Evolutionary conservation across 2,888 invertebrate genomes (phyloP), one percentile per base, ranked within the genome.

Genomic region (Drosophila ochracea): DNA sequence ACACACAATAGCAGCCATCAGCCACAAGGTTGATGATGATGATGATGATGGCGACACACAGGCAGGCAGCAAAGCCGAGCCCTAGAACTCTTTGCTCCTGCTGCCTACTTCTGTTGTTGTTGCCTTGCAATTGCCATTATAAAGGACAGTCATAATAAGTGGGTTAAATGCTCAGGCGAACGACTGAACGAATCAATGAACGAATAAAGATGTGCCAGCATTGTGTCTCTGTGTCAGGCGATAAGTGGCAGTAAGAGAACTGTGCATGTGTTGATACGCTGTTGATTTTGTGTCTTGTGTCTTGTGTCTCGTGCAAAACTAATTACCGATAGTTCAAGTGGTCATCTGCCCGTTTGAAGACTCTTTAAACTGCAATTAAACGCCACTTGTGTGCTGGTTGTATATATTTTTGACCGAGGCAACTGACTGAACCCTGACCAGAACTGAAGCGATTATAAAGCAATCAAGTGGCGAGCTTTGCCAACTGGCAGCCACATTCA

Each of bases 91-190:
- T 37, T 43, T 47, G 43, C 30, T 47, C 33, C 37, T 61, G 33
- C 50, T 53, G 25, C 55, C 37, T 58, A 37, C 53, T 39, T 33
- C 43, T 39, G 53, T 21, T 41, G 62, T 16, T 52, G 55, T 21
- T 49, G 53, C 49, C 66, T 58, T 68, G 74, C 76, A 77, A 83
- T 85, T 89, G 84, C 81, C 73, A 79, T 81, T 85, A 85, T 85
- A 83, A 90, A 85, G 90, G 85, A 76, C 83, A 83, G 85, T 90
- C 86, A 90, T 90, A 90, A 90, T 86, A 86, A 86, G 89, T 90
- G 90, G 90, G 86, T 86, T 90, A 86, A 90, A 89, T 75, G 86
- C 77, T 73, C 73, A 68, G 73, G 61, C 82, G 53, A 55, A 55
- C 28, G 25, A 43, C 66, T 65, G 53, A 47, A 33, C 37, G 16